Conservation (phyloP, 2,113 vertebrate species). For the Brienomyrus brachyistius region DNA sequence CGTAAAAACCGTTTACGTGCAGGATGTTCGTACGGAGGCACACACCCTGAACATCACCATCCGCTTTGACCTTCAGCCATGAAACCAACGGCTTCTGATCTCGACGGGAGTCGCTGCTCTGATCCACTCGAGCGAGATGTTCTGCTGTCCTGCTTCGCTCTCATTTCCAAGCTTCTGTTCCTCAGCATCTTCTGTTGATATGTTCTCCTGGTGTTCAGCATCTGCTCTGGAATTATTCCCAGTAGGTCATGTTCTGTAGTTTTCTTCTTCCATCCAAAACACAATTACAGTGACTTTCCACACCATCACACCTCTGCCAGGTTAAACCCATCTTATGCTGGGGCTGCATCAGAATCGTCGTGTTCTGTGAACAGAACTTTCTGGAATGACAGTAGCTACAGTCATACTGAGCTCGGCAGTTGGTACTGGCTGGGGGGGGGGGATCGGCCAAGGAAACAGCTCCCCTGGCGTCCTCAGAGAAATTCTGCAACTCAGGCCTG, state of each 20-base stretch:
- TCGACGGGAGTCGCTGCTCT: not conserved
- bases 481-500: not conserved
- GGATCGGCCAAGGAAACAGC: not conserved
- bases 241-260: not conserved
- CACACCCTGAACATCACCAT: not conserved
- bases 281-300: not conserved
- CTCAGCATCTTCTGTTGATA: not conserved
- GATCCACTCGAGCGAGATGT: not conserved
- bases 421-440: not conserved
- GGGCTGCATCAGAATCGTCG: not conserved
- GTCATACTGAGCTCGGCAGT: not conserved
- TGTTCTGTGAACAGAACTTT: not conserved
- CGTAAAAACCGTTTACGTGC: not conserved
- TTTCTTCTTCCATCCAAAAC: not conserved
- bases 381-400: not conserved
- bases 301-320: not conserved
- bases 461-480: not conserved
- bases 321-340: not conserved
- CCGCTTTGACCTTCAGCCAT: slow-evolving; percentile 43
- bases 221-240: not conserved
- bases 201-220: not conserved
- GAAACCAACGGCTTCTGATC: slow-evolving; percentile 15
- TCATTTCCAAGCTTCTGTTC: not conserved
- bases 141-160: not conserved
- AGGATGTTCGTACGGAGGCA: not conserved